A percentile compares a stretch with the other conserved stretches of the same genome.
Evolutionary conservation across 2,888 invertebrate species (phyloP).

Genomic region (Torymus aiolomorphi): DNA sequence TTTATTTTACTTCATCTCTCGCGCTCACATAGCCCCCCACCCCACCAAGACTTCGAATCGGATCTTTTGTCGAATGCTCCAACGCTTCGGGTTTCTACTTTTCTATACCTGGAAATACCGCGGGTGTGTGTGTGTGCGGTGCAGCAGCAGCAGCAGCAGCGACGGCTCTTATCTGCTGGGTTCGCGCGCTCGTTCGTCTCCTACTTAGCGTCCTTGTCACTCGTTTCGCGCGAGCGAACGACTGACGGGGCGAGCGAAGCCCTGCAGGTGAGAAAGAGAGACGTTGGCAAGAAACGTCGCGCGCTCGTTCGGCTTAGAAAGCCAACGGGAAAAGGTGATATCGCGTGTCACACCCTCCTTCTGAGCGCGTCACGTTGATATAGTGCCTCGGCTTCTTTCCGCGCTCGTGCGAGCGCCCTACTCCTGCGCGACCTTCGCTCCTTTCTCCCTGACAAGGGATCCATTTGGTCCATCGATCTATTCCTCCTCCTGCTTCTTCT

Average conservation of each 20-base stretch:
- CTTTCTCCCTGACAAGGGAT: slow-evolving; percentile 18
- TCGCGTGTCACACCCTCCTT: slow-evolving; percentile 32
- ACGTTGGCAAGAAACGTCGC: background rate
- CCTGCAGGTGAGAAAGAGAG: slow-evolving; percentile 5
- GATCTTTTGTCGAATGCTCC: slow-evolving; percentile 45
- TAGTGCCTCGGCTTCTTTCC: slow-evolving; percentile 13
- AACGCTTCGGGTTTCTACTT: slow-evolving; percentile 32
- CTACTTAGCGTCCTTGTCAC: slow-evolving; percentile 23
- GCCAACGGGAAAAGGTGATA: slow-evolving; percentile 25
- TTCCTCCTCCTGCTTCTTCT: background rate
- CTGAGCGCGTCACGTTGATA: slow-evolving; percentile 23
- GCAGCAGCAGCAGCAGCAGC: too few relatives aligned
- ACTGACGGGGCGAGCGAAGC: slow-evolving; percentile 1
- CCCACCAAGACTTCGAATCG: slow-evolving; percentile 29
- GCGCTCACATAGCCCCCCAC: background rate
- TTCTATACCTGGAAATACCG: background rate
- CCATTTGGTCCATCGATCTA: slow-evolving; percentile 43
- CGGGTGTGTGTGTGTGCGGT: too few relatives aligned
- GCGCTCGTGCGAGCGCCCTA: background rate
- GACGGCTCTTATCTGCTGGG: too few relatives aligned
- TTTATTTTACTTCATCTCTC: slow-evolving; percentile 31
- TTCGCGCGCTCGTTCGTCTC: background rate
- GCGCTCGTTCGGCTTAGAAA: background rate
- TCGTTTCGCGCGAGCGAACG: background rate
- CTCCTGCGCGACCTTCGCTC: background rate